Evolutionary conservation across 2,113 vertebrate genomes (phyloP).

Genomic region (Chloroceryle aenea): DNA sequence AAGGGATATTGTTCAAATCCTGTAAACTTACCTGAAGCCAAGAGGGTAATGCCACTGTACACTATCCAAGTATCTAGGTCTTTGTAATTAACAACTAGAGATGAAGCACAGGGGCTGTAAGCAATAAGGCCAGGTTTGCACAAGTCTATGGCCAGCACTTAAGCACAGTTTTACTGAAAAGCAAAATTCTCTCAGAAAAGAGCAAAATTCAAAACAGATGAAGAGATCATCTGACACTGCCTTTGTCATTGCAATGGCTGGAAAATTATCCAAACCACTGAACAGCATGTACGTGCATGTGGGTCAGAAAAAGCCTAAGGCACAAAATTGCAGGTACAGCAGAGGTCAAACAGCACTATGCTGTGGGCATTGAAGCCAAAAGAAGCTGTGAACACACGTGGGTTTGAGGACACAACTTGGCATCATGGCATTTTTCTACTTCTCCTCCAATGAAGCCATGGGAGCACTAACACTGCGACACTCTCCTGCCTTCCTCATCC

Average conservation of each 20-base stretch:
- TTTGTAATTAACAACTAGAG: not conserved
- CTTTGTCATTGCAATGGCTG: not conserved
- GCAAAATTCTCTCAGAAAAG: not conserved
- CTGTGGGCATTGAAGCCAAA: not conserved
- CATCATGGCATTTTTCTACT: not conserved
- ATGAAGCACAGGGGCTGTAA: not conserved
- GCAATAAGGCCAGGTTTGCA: not conserved
- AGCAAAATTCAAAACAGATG: not conserved
- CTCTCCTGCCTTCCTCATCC: not conserved
- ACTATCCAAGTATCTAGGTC: not conserved
- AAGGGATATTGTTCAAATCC: not conserved
- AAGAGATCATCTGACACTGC: not conserved
- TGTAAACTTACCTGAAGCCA: not conserved
- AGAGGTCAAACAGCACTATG: not conserved
- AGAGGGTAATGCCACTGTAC: not conserved
- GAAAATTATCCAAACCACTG: not conserved
- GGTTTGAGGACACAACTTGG: not conserved
- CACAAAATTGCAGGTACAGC: not conserved
- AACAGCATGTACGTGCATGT: not conserved
- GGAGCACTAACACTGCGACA: not conserved
- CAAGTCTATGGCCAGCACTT: not conserved
- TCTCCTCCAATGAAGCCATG: not conserved
- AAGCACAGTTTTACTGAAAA: not conserved
- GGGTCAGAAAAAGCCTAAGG: constrained; percentile 33
- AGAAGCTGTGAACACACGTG: not conserved